Evolutionary conservation across 2,888 invertebrate species (phyloP), one percentile per base, ranked within the genome.

Genomic region (Campoplex nolae): DNA sequence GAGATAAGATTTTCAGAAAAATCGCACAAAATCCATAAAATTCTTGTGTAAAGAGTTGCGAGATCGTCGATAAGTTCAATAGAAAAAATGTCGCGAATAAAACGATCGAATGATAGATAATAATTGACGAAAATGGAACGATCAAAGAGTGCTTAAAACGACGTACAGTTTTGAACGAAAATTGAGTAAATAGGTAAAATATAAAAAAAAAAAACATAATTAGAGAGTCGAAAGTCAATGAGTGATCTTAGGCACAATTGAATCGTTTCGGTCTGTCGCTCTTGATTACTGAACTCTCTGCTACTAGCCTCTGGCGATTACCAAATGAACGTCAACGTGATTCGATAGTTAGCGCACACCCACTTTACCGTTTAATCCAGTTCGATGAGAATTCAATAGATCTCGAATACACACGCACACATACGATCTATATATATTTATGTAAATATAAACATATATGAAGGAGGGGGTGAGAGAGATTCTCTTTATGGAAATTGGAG

Each of bases 401-500:
- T 74, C 74, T 70, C 65, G 62, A n/a, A 45, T n/a, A 56, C 18
- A n/a, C 45, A 56, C 18, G 13, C 45, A 45, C 58, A 28, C 23
- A 6, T 23, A 38, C 4, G 38, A 38, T 35, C 13, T 32, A 78
- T 80, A 70, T 11, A 65, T 45, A 23, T 23, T 18, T 23, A 54
- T 11, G 45, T 62, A 67, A 51, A 71, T 23, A 16, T 23, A n/a
- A 35, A 28, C 45, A 48, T n/a, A 71, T 13, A 56, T 16, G 54
- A 35, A 62, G 23, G 62, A 8, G 32, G 18, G 54, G 23, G 65
- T 18, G 71, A 16, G 70, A 54, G 38, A 65, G 38, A 9, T 68
- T 79, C 68, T 56, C 71, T 83, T 83, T 73, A 83, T 83, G 75
- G 67, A 84, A 84, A 81, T 86, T 76, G 54, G 48, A 83, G 83